Base-by-base conservation (phyloP, 2,113 vertebrate genomes). In the Anthoscopus minutus region DNA sequence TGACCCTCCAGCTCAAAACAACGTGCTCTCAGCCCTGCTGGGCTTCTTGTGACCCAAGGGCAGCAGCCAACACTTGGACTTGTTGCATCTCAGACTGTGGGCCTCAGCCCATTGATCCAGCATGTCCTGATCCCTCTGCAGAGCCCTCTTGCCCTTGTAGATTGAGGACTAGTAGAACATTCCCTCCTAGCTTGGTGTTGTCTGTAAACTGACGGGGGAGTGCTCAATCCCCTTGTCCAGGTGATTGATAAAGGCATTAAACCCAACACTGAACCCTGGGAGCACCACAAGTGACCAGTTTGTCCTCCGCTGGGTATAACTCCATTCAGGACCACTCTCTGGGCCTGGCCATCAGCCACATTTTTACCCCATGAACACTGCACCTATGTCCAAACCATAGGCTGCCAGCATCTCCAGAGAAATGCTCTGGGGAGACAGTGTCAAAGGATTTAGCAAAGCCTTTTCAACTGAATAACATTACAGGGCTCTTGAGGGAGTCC, bases 351-450 rank as follows among this genome's bases (percentile, higher is more conserved):
- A 11, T 56, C 54, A 61, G 54, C 17, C 79, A 33, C 17, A 22
- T 27, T 62, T 74, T 37, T 13, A 48, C 31, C 35, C 56, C 44
- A 31, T 0, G 0, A 56, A 2, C 19, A 54, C 8, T 47, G 18
- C 25, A 77, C 56, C 47, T 62, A n/a, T n/a, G 7, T 56, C 22
- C 69, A 66, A 51, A 28, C 24, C 15, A 8, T 4, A n/a, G 57
- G 42, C 42, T 69, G 35, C 19, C 64, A 28, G 15, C 28, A 37
- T 50, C 35, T 77, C 35, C 27, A 48, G 62, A 23, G 22, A 67
- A 70, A 33, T 50, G 35, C 48, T 62, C 35, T 62, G 27, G 35
- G 71, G 18, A 56, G 30, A 42, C 42, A 15, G 35, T 70, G 37
- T 70, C 35, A 70, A 77, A 89, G 71, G 56, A 70, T 89, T 89